A percentile compares a stretch with the other conserved stretches of the same genome.
Evolutionary conservation across 2,888 invertebrate genomes (phyloP).

Genomic region (Eupithecia exiguata): DNA sequence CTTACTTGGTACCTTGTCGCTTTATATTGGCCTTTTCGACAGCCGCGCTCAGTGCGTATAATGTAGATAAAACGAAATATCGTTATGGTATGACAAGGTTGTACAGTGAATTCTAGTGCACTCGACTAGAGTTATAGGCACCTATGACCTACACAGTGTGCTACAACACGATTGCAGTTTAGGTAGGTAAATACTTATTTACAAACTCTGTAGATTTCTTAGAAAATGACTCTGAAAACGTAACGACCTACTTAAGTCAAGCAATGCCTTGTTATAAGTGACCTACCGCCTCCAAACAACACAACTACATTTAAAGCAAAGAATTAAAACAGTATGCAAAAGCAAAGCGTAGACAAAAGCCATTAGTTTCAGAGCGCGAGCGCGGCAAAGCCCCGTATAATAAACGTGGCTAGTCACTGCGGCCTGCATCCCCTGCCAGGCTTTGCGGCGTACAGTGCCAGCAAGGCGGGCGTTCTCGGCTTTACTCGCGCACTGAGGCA

Average conservation of each 20-base stretch:
- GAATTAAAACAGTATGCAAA: slow-evolving; percentile 6
- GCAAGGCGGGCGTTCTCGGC: slow-evolving; percentile 90
- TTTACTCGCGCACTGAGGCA: slow-evolving; percentile 89
- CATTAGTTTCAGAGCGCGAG: slow-evolving; percentile 48
- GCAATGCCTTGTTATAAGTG: background rate
- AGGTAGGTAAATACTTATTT: background rate
- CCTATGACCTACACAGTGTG: too few relatives aligned
- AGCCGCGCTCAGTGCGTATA: background rate
- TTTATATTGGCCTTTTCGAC: background rate
- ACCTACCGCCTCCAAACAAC: background rate
- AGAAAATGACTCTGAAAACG: background rate
- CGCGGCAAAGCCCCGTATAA: slow-evolving; percentile 83
- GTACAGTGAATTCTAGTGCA: too few relatives aligned
- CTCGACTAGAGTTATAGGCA: too few relatives aligned
- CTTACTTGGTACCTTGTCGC: background rate
- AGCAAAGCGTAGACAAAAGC: slow-evolving; percentile 8
- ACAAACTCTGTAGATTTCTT: background rate
- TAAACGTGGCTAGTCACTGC: slow-evolving; percentile 94
- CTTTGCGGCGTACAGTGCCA: slow-evolving; percentile 90
- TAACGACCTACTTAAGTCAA: background rate
- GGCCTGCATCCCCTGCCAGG: slow-evolving; percentile 88
- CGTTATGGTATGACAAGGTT: background rate
- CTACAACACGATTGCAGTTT: background rate
- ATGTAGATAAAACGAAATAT: background rate
- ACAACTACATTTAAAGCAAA: background rate